phyloP scores from a whole-genome alignment of 1,140 invertebrate genomes.

The Hirudo medicinalis region DNA sequence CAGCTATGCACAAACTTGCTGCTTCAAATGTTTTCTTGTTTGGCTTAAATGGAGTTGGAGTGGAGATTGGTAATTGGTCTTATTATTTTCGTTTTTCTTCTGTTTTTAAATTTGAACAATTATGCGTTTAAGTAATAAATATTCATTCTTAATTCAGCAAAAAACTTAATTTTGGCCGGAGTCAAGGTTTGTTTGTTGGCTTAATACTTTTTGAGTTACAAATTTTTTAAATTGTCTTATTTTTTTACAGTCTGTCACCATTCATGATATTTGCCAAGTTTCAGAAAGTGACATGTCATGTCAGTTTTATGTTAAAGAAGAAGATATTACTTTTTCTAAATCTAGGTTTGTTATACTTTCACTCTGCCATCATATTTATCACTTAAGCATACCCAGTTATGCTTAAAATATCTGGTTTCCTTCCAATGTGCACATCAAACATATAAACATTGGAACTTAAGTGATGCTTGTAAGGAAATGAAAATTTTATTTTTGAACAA shows the following conservation, averaged over 20 bases:
- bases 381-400: no score
- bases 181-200: constrained; percentile 33
- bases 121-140: background rate
- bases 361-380: no score
- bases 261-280: constrained; percentile 30
- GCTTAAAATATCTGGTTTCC: no score
- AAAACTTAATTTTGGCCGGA: constrained; percentile 39
- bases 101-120: background rate
- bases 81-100: constrained; percentile 6
- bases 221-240: constrained; percentile 8
- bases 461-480: no score
- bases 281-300: constrained; percentile 11
- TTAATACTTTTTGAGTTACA: background rate
- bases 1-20: constrained; percentile 40
- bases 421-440: no score
- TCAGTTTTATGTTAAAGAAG: constrained; percentile 12
- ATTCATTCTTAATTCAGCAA: constrained; percentile 28
- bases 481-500: background rate
- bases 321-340: background rate
- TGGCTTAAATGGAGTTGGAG: constrained; percentile 39
- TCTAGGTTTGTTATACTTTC: constrained; percentile 11
- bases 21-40: constrained; percentile 35
- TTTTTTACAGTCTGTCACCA: constrained; percentile 32
- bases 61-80: constrained; percentile 36
- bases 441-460: no score